Conservation (phyloP, 2,113 vertebrate species). For the Hemicordylus capensis region DNA sequence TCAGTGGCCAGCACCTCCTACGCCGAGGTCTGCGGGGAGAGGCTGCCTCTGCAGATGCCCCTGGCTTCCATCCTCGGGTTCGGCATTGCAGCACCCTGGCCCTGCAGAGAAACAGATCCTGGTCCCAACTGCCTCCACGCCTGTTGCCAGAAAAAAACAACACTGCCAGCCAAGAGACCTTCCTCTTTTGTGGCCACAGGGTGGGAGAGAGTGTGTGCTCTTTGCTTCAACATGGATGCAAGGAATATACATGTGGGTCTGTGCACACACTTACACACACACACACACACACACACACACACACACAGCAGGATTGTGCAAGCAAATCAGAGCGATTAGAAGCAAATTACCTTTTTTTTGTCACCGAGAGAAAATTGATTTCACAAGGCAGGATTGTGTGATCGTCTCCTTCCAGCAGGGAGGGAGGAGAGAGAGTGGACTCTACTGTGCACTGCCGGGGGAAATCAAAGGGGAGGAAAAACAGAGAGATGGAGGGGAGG, state of each 20-base stretch:
- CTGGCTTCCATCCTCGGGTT: rapidly evolving
- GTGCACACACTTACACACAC: too few relatives aligned
- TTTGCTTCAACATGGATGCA: conserved; percentile 4
- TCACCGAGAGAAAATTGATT: conserved; percentile 73
- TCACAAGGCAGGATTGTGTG: conserved; percentile 71
- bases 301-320: not conserved
- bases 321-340: conserved; percentile 69
- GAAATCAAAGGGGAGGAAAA: conserved; percentile 32
- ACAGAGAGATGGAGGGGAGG: not conserved
- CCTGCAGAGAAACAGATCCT: not conserved
- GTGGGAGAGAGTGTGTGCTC: not conserved
- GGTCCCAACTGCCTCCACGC: rapidly evolving
- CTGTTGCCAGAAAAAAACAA: not conserved
- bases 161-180: not conserved
- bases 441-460: conserved; percentile 36
- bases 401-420: conserved; percentile 67
- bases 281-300: too few relatives aligned
- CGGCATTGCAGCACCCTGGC: not conserved
- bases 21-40: not conserved
- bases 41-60: not conserved
- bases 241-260: conserved; percentile 30
- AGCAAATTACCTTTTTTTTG: conserved; percentile 73
- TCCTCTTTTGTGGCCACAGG: conserved; percentile 1
- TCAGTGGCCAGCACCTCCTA: not conserved
- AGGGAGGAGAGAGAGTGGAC: conserved; percentile 47